Conservation (phyloP, 2,888 invertebrate species). For the Aromia moschata region DNA sequence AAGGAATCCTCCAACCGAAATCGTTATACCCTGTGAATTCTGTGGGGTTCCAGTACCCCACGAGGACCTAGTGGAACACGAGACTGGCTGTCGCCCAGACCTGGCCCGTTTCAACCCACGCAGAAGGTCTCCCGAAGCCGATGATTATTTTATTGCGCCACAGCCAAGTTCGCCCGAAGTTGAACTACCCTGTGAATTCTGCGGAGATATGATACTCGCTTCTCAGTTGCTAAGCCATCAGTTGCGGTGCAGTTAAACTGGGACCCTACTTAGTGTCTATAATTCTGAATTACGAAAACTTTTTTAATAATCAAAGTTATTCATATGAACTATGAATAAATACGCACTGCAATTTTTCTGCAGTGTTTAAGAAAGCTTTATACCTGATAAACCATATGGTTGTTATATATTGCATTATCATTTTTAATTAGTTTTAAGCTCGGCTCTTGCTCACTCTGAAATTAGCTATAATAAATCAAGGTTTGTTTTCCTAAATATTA, state of each 20-base stretch:
- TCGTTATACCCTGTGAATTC: constrained; percentile 67
- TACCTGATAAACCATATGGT: constrained; percentile 8
- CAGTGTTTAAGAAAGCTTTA: constrained; percentile 3
- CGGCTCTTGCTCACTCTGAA: neutral
- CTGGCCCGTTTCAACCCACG: constrained; percentile 57
- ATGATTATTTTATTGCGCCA: constrained; percentile 49
- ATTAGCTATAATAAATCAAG: too few relatives aligned
- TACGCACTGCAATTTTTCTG: constrained; percentile 23
- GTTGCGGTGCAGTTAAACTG: constrained; percentile 58
- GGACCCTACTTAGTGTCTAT: neutral
- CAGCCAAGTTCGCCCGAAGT: constrained; percentile 59
- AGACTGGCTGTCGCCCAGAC: constrained; percentile 63
- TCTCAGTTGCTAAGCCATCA: constrained; percentile 68
- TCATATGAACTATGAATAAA: too few relatives aligned
- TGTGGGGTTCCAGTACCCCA: constrained; percentile 66
- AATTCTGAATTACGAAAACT: neutral
- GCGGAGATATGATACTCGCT: constrained; percentile 64
- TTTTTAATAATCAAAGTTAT: too few relatives aligned
- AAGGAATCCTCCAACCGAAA: constrained; percentile 66
- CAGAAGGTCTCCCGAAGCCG: constrained; percentile 46
- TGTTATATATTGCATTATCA: constrained; percentile 2
- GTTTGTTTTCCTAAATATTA: too few relatives aligned
- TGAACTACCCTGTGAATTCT: constrained; percentile 71
- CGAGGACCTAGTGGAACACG: constrained; percentile 65
- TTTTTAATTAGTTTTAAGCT: constrained; percentile 13